These are phyloP conservation scores for Gortyna flavago DNA, from an alignment of 2,888 invertebrate genomes.

Conservation along the genomic window DNA sequence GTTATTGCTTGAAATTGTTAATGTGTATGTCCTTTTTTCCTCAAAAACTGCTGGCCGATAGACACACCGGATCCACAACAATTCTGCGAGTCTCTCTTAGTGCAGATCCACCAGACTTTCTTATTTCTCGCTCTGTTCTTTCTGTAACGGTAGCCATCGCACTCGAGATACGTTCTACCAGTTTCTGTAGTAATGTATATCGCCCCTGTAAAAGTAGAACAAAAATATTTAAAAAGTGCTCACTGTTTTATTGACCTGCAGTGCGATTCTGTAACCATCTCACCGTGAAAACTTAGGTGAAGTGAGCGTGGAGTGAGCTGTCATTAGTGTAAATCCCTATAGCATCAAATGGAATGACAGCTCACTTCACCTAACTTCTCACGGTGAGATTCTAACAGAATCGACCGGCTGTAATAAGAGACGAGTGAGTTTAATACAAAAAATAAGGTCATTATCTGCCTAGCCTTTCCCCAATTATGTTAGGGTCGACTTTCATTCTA, in stretches of 20 bases:
- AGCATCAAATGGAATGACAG: too few species aligned
- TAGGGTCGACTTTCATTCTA: neutral
- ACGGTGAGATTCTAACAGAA: too few species aligned
- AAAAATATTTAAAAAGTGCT: neutral
- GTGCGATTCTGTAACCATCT: too few species aligned
- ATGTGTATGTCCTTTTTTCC: conserved; percentile 41
- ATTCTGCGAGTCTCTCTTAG: conserved; percentile 28
- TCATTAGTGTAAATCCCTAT: too few species aligned
- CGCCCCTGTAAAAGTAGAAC: conserved; percentile 19
- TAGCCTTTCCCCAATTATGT: neutral
- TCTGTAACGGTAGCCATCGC: conserved; percentile 56
- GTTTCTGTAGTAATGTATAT: conserved; percentile 26
- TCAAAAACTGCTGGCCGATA: conserved; percentile 20
- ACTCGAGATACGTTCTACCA: conserved; percentile 41
- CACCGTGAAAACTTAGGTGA: too few species aligned
- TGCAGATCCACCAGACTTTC: conserved; percentile 65
- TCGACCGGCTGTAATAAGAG: too few species aligned
- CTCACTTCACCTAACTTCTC: too few species aligned
- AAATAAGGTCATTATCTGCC: too few species aligned
- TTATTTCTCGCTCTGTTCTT: conserved; percentile 40
- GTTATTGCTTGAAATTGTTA: neutral
- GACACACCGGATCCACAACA: conserved; percentile 55
- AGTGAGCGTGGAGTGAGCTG: too few species aligned
- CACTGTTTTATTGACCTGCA: neutral
- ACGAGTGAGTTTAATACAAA: too few species aligned